Evolutionary conservation across 1,140 invertebrate genomes (phyloP).

Genomic region (Himalopsyche phryganea): DNA sequence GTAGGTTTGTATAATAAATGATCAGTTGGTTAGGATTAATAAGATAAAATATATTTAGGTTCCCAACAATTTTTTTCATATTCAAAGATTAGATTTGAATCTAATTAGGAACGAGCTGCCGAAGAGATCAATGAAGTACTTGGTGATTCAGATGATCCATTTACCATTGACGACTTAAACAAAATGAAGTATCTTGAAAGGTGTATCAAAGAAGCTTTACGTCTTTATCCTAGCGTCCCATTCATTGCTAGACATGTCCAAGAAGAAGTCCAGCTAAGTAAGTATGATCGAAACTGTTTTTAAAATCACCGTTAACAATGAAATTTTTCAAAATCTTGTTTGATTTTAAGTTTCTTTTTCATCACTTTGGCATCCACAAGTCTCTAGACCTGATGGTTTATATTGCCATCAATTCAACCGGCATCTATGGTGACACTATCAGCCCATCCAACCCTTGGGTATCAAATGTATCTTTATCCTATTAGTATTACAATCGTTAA

Average conservation of each 20-base stretch:
- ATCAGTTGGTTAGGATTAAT: no score
- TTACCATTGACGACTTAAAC: slow-evolving; percentile 60
- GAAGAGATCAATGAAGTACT: slow-evolving; percentile 66
- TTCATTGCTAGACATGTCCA: slow-evolving; percentile 60
- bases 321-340: not conserved
- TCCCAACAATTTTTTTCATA: no score
- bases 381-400: no score
- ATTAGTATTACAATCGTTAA: no score
- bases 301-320: not conserved
- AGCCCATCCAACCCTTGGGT: no score
- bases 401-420: no score
- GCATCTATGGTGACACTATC: no score
- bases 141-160: slow-evolving; percentile 47
- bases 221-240: slow-evolving; percentile 70
- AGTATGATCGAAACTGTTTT: slow-evolving; percentile 21
- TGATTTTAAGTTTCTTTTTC: not conserved
- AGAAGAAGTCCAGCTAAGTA: slow-evolving; percentile 59
- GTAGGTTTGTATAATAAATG: no score
- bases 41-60: no score
- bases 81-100: no score
- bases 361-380: no score
- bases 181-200: slow-evolving; percentile 70
- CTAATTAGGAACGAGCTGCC: slow-evolving; percentile 42
- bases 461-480: no score
- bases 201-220: slow-evolving; percentile 65